phyloP scores from a whole-genome alignment of 37 sponge, comb jelly and placozoan species.

The Tethya wilhelma region DNA sequence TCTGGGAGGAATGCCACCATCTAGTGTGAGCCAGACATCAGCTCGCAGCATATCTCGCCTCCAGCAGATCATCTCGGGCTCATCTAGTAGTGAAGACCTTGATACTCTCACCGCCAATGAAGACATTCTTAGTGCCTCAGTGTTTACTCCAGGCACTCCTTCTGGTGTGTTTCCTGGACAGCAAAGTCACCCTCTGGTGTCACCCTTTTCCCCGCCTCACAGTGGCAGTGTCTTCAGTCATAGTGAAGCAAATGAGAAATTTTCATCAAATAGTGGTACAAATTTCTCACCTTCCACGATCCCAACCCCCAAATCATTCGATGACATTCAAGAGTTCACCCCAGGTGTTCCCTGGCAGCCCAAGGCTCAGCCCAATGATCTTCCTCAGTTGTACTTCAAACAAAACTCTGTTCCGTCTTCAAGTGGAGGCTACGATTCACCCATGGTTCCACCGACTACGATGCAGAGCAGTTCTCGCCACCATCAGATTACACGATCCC shows the following conservation, averaged over 20 bases:
- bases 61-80: constrained; percentile 57
- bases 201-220: constrained; percentile 26
- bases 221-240: not conserved
- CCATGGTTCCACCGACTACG: too few species aligned
- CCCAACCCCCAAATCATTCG: constrained; percentile 12
- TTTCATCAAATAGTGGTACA: not conserved
- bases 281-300: constrained; percentile 3
- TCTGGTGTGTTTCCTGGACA: not conserved
- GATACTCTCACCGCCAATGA: not conserved
- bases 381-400: constrained; percentile 35
- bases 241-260: too few species aligned
- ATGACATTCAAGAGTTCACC: constrained; percentile 74
- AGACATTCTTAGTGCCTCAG: not conserved
- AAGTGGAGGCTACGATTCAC: not conserved
- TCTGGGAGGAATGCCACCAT: not conserved
- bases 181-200: not conserved
- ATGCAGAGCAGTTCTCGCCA: too few species aligned
- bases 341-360: constrained; percentile 86
- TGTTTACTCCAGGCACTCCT: not conserved
- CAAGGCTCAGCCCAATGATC: constrained; percentile 50
- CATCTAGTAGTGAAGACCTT: not conserved
- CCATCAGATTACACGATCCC: too few species aligned
- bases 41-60: constrained; percentile 61
- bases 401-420: not conserved
- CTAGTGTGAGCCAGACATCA: constrained; percentile 23